Base-by-base conservation (phyloP, 2,113 vertebrate species). In the Muntiacus reevesi region DNA sequence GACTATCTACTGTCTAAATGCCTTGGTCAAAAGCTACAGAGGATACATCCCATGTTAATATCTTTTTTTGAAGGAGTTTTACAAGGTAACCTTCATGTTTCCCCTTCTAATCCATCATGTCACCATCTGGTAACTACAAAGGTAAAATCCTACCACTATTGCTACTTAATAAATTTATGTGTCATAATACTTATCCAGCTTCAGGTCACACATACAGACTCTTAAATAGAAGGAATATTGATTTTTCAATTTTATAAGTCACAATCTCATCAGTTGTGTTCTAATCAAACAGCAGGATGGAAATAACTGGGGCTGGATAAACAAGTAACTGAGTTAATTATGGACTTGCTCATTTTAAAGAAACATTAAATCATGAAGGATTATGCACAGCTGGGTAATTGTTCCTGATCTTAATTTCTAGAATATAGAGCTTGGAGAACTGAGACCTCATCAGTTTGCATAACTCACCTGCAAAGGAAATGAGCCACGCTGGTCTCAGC, bases 301-400 rank as follows among this genome's bases (percentile, higher is more conserved):
- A 88, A 74, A 71, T 92, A 74, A 96, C 33, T 78, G n/a, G 47
- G 40, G 33, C 45, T 85, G 19, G 54, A 79, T 92, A 88, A 96
- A 87, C 91, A 96, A 97, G 54, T 55, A 43, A 82, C 33, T 87
- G 67, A 97, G 27, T 83, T 96, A 88, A 95, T 91, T 94, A 88
- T 71, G 30, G 36, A 82, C 67, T 47, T 95, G 43, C 23, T 62
- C 17, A 54, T 71, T 95, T 93, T 89, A 62, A 94, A 87, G 57
- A 95, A 97, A 87, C 36, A 85, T 60, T 92, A 60, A 92, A 78
- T 93, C 64, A 91, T 36, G 27, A 92, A 93, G 43, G 47, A 67
- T 90, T 87, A 82, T 86, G 64, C 92, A 59, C 47, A 95, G 54
- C 87, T 45, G 7, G 19, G 12, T 92, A 76, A 94, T 36, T 95